Conservation (phyloP, 2,113 vertebrate genomes). For the Melanotaenia duboulayi region DNA sequence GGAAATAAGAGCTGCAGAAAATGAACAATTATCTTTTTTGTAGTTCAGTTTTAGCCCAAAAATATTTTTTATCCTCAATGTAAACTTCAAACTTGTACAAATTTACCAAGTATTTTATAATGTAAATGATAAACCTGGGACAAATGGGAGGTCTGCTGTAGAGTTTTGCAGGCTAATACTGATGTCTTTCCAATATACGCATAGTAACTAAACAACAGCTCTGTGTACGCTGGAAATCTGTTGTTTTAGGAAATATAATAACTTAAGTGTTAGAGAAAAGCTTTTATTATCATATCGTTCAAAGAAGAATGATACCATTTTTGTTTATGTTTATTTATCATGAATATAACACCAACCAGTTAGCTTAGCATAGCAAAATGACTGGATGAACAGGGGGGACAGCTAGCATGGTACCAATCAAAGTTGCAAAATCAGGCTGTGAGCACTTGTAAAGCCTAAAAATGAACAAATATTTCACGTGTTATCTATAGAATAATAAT, state of each 20-base stretch:
- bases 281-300: too few species aligned
- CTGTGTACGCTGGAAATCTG: too few species aligned
- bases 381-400: background rate
- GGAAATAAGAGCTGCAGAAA: slow-evolving; percentile 23
- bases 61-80: slow-evolving; percentile 6
- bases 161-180: background rate
- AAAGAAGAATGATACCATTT: too few species aligned
- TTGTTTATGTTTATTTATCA: background rate
- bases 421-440: slow-evolving; percentile 7
- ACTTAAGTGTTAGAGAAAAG: too few species aligned
- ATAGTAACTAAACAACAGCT: too few species aligned
- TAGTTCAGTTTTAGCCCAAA: slow-evolving; percentile 13
- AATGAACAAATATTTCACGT: background rate
- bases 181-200: background rate
- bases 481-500: background rate
- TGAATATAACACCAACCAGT: background rate
- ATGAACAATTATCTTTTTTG: slow-evolving; percentile 35
- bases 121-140: background rate
- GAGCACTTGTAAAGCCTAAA: background rate
- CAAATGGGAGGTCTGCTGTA: slow-evolving; percentile 25
- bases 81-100: slow-evolving; percentile 9
- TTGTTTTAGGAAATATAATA: too few species aligned
- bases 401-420: background rate
- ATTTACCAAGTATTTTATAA: slow-evolving; percentile 35
- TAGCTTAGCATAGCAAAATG: slow-evolving; percentile 15